Base-by-base conservation (phyloP, 2,797 vertebrate genomes). In the Mionectes olivaceus region DNA sequence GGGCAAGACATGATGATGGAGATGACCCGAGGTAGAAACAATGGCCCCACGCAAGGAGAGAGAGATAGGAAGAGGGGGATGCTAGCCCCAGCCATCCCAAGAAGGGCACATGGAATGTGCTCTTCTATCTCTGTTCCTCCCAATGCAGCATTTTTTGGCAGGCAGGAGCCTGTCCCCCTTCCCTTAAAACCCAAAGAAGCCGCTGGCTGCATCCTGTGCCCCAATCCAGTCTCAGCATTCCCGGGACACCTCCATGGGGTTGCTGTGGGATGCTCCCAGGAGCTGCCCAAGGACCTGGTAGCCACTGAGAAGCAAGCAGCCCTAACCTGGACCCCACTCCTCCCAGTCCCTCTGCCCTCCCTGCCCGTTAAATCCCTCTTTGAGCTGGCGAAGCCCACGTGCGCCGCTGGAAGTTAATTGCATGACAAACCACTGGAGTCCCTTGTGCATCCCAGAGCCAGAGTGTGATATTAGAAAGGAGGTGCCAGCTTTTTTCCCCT, bases 31-130 rank as follows among this genome's bases (percentile, higher is more conserved):
- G 15, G 28, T 24, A 79, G 30, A 74, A 80, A 56, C 14, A 16
- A 7, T 3, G 15, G 65, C 19, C 33, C 55, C 57, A 46, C 0
- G 0, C 28, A 49, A 5, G 6, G 47, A 32, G 9, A 49, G 17
- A 41, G 21, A 3, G 4, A 25, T 16, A 56, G 33, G 11, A 57
- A 59, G 16, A 44, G 5, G 19, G 14, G 30, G 24, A 53, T 63
- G 71, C 24, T 35, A 27, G 39, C 21, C 44, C 33, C 37, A 64
- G 49, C 44, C 21, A 75, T 41, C 30, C 4, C 53, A 53, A 59
- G 63, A 19, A 65, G 21, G 13, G 10, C 12, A 50, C 2, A 5
- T 7, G 7, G 9, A 83, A 67, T 33, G n/a, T 23, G 13, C 32
- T 67, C 39, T 55, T 61, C 65, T 46, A 53, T 27, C 14, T 70